These are phyloP conservation scores for Halocaridina rubra DNA, from an alignment of 2,888 invertebrate species.

Conservation along the genomic window DNA sequence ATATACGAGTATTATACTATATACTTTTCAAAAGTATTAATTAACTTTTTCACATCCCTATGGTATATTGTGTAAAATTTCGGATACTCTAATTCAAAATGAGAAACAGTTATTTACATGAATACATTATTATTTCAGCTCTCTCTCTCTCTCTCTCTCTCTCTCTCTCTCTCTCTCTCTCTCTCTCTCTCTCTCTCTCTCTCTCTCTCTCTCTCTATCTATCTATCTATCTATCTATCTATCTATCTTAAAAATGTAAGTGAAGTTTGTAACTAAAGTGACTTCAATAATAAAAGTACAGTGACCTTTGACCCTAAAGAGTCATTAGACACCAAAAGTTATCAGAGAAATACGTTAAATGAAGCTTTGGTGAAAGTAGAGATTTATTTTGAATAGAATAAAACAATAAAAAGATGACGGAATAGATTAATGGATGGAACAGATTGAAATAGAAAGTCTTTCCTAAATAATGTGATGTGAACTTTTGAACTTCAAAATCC, in stretches of 20 bases:
- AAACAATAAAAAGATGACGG: no score
- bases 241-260: neutral
- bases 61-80: no score
- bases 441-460: no score
- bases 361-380: neutral
- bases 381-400: neutral
- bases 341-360: neutral
- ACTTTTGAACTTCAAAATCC: no score
- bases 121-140: neutral
- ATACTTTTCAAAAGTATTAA: neutral
- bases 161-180: no score
- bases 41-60: neutral
- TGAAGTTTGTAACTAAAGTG: no score
- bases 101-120: neutral
- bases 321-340: neutral
- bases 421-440: no score
- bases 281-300: no score
- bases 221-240: neutral
- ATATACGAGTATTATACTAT: neutral
- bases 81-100: no score
- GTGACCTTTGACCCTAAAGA: neutral
- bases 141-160: neutral
- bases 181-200: neutral
- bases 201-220: no score
- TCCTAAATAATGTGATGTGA: no score